Percentiles rank a stretch among this genome's conserved stretches.
Conservation (phyloP, 2,797 vertebrate species). For the Darevskia nairensis region DNA sequence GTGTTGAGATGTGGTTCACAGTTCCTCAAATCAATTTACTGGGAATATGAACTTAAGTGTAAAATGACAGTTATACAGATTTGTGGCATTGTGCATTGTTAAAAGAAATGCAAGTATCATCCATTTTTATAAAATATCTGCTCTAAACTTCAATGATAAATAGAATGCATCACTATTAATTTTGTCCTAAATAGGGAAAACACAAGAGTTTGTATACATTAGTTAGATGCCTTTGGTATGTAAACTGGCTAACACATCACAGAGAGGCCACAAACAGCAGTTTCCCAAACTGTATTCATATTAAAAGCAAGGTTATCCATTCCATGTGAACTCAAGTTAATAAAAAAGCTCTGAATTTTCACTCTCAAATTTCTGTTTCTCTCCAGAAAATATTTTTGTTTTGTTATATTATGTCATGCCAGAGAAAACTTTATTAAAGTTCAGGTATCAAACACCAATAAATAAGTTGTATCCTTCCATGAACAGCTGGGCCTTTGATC, state of each 20-base stretch:
- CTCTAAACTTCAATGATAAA: background rate
- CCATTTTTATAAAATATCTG: slow-evolving; percentile 31
- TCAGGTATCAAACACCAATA: background rate
- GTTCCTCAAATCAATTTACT: background rate
- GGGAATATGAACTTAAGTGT: background rate
- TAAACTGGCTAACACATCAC: background rate
- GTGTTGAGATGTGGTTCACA: background rate
- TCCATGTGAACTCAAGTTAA: background rate
- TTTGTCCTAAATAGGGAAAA: background rate
- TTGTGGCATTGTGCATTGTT: background rate
- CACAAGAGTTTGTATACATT: background rate
- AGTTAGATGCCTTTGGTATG: slow-evolving; percentile 28
- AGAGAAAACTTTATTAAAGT: background rate
- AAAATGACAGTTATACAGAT: background rate
- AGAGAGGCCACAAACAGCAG: background rate
- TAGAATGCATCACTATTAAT: slow-evolving; percentile 1
- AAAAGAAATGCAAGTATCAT: background rate
- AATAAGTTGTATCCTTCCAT: no score
- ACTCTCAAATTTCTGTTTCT: background rate
- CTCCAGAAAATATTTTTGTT: background rate
- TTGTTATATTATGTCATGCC: background rate
- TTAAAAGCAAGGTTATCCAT: background rate
- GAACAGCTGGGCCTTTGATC: background rate
- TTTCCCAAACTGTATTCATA: background rate
- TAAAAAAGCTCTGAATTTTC: background rate